These are phyloP conservation scores for Homarus americanus DNA, from an alignment of 1,140 invertebrate genomes.

Conservation along the genomic window DNA sequence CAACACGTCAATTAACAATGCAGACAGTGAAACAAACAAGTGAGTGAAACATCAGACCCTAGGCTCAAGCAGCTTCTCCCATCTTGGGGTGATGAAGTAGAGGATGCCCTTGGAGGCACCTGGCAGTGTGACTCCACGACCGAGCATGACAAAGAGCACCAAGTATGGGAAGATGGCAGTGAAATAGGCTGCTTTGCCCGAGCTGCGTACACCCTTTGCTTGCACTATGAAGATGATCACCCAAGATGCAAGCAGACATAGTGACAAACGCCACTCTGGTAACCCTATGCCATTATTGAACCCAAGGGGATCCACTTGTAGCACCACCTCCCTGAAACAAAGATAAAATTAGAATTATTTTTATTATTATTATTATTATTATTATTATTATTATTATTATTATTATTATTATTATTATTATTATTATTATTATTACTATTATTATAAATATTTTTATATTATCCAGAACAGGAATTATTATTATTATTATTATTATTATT, in stretches of 20 bases:
- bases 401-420: no score
- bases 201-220: slow-evolving; percentile 84
- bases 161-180: slow-evolving; percentile 92
- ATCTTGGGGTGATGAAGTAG: slow-evolving; percentile 87
- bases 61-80: slow-evolving; percentile 84
- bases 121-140: slow-evolving; percentile 86
- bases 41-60: slow-evolving; percentile 78
- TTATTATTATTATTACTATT: no score
- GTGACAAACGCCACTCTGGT: background rate
- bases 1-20: no score
- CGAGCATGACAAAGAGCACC: slow-evolving; percentile 86
- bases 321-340: background rate
- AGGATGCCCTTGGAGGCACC: slow-evolving; percentile 87
- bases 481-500: no score
- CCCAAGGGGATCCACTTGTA: background rate
- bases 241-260: background rate
- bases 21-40: background rate
- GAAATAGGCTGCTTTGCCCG: slow-evolving; percentile 85
- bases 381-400: no score
- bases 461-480: no score
- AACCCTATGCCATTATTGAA: background rate
- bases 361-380: no score
- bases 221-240: slow-evolving; percentile 77
- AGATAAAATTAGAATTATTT: background rate
- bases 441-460: background rate